Evolutionary conservation across 2,888 invertebrate genomes (phyloP).

Genomic region (Pandemis cinnamomeana): DNA sequence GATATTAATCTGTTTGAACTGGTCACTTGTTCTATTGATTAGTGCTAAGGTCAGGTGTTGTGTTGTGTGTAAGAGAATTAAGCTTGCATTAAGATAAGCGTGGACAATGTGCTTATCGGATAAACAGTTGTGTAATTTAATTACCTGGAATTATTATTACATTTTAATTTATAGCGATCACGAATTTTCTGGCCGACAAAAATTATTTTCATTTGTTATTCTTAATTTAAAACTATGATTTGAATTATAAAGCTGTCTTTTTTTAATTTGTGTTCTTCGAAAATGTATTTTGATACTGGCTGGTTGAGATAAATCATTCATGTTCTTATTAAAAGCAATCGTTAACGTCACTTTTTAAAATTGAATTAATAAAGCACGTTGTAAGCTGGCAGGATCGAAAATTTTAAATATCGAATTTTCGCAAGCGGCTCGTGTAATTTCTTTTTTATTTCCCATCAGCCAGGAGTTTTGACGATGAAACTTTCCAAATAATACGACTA

Average conservation of each 20-base stretch:
- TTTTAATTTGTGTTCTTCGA: no score
- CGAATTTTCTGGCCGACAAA: no score
- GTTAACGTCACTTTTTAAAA: not conserved
- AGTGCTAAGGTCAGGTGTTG: not conserved
- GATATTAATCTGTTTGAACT: constrained; percentile 17
- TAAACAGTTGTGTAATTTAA: not conserved
- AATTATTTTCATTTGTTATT: no score
- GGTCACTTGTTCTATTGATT: constrained; percentile 1
- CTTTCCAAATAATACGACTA: constrained; percentile 40
- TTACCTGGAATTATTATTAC: not conserved
- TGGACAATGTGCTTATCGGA: not conserved
- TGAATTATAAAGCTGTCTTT: no score
- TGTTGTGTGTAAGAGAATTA: not conserved
- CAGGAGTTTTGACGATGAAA: constrained; percentile 28
- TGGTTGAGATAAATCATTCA: no score
- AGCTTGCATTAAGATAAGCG: not conserved
- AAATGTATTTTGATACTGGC: no score
- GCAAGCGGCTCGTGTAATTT: not conserved
- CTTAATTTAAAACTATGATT: no score
- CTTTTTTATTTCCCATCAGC: constrained; percentile 32
- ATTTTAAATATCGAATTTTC: constrained; percentile 3
- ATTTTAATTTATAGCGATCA: no score
- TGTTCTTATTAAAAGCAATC: no score
- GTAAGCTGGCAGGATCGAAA: not conserved
- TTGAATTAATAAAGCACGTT: not conserved